Base-by-base conservation (phyloP, 2,888 invertebrate species). In the Sphinx pinastri region DNA sequence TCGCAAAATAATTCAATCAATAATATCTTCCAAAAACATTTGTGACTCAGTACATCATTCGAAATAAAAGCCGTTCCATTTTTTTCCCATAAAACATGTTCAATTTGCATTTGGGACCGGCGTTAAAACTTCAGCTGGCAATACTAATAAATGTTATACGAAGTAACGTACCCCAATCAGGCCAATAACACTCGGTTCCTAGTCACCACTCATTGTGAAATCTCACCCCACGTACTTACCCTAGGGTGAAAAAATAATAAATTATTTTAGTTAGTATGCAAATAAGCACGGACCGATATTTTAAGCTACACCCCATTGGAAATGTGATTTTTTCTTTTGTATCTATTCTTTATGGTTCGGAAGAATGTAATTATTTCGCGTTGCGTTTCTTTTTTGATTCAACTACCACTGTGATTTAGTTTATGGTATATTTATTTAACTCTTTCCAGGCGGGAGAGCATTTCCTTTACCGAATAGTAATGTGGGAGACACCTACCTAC, bases 221-320 rank as follows among this genome's bases (percentile, higher is more conserved):
- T 83, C 85, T 83, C 90, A 90, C 92, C 93, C 93, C 86, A 91
- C 85, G 82, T 80, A 78, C 79, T 84, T 88, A 84, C 88, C 93
- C 93, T 93, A 84, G 88, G 88, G 88, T 59, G 66, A 90, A 93
- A 94, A 93, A 93, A 93, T 93, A 93, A 94, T 93, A 94, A 93
- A 93, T 93, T 93, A 94, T 93, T 94, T 94, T 94, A 94, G 93
- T 94, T 93, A 94, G 93, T 93, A 94, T 94, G 94, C 94, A 94
- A 94, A 94, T 94, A 92, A 91, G 92, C 82, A 78, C 81, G 85
- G 88, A 82, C 91, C 90, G 91, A 93, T 92, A 91, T 93, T 92
- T 91, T 91, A 90, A 90, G 88, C 87, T 87, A 91, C 92, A 92
- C 93, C 93, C 93, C 91, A 92, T 90, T 86, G 89, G 89, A 82